These are phyloP conservation scores for Protonemura montana DNA, from an alignment of 2,888 invertebrate species.

Conservation along the genomic window DNA sequence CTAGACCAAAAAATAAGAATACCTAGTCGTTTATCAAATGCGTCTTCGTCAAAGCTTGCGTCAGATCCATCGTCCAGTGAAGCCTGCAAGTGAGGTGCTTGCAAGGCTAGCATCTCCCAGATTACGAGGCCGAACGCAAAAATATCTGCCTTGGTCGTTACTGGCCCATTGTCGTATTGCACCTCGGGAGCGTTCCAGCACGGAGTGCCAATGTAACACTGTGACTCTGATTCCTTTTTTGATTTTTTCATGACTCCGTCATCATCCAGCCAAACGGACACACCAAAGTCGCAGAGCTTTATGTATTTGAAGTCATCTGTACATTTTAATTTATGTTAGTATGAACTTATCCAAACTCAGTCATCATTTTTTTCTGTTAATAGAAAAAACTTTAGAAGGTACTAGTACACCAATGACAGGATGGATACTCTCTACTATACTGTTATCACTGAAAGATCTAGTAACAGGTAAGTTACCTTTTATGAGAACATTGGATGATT, in stretches of 20 bases:
- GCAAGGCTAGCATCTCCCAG: slow-evolving; percentile 82
- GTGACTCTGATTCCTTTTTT: not conserved
- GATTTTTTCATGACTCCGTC: slow-evolving; percentile 58
- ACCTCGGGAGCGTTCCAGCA: slow-evolving; percentile 85
- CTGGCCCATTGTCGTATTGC: slow-evolving; percentile 55
- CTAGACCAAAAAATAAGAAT: not conserved
- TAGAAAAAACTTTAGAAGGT: too few relatives aligned
- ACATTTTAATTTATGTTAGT: not conserved
- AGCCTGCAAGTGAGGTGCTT: slow-evolving; percentile 67
- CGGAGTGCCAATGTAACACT: slow-evolving; percentile 74
- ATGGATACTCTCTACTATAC: not conserved
- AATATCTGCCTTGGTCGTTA: slow-evolving; percentile 76
- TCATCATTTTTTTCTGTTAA: too few relatives aligned
- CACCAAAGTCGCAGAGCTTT: slow-evolving; percentile 87
- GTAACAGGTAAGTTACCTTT: slow-evolving; percentile 59
- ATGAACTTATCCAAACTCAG: too few relatives aligned
- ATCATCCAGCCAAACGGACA: slow-evolving; percentile 73
- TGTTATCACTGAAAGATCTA: not conserved
- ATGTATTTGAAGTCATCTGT: slow-evolving; percentile 73
- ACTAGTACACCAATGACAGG: slow-evolving; percentile 36
- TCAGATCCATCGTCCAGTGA: slow-evolving; percentile 49
- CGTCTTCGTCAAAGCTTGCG: slow-evolving; percentile 47
- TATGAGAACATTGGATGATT: slow-evolving; percentile 82
- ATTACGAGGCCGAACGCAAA: slow-evolving; percentile 80
- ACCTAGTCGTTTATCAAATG: slow-evolving; percentile 37